Percentiles rank a stretch among this genome's conserved stretches.
phyloP scores from a whole-genome alignment of 2,113 vertebrate species.

The Nasalis larvatus region DNA sequence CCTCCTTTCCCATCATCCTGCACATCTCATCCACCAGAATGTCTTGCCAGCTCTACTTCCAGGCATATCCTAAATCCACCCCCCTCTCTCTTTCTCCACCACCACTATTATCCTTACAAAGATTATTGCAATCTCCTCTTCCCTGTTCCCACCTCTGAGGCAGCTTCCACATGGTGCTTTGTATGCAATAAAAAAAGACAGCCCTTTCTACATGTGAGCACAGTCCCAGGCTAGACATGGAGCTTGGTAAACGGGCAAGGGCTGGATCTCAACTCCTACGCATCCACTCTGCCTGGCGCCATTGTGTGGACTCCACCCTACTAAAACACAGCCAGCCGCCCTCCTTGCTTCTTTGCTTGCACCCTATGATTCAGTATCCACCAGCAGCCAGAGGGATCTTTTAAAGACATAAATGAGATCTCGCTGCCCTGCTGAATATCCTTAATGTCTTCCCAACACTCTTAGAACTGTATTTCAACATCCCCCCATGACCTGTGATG shows the following conservation, averaged over 20 bases:
- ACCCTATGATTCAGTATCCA: not conserved
- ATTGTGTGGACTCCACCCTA: not conserved
- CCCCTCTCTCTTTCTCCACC: not conserved
- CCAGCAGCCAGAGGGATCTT: not conserved
- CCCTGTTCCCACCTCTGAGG: not conserved
- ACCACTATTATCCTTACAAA: not conserved
- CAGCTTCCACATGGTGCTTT: not conserved
- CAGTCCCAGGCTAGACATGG: not conserved
- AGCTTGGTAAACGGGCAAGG: not conserved
- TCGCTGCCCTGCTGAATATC: not conserved
- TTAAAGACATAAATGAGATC: not conserved
- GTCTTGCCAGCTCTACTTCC: not conserved
- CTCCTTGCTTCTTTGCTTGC: not conserved
- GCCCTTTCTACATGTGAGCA: not conserved
- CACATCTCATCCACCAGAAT: not conserved
- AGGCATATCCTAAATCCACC: not conserved
- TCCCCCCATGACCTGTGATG: not conserved
- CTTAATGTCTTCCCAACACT: not conserved
- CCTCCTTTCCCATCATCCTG: not conserved
- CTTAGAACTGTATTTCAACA: not conserved
- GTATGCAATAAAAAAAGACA: not conserved
- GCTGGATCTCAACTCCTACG: not conserved
- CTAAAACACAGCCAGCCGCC: not conserved
- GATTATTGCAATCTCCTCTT: too few species aligned
- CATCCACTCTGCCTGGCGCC: not conserved